A percentile compares a stretch with the other conserved stretches of the same genome.
These are phyloP conservation scores for Caenorhabditis becei DNA, from an alignment of 2,888 invertebrate species.

Conservation along the genomic window DNA sequence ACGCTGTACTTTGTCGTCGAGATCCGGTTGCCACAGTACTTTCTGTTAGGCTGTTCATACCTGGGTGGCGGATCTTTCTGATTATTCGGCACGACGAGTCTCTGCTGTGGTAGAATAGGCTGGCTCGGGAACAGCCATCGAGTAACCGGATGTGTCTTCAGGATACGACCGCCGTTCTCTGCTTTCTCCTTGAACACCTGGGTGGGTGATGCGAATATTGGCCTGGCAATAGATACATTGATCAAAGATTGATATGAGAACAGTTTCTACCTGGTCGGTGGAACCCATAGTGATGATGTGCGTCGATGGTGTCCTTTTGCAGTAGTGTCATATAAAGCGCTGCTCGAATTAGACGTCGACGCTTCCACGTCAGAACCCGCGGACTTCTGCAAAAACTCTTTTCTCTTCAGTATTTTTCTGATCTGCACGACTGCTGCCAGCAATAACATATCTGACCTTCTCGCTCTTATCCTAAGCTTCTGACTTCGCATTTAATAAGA, in stretches of 20 bases:
- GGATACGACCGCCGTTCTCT: slow-evolving; percentile 69
- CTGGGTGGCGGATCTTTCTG: slow-evolving; percentile 62
- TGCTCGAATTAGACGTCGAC: slow-evolving; percentile 53
- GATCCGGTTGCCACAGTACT: slow-evolving; percentile 89
- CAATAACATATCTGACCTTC: not conserved
- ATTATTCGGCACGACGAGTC: slow-evolving; percentile 66
- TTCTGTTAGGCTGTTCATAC: slow-evolving; percentile 71
- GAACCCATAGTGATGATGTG: slow-evolving; percentile 74
- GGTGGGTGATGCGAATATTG: slow-evolving; percentile 70
- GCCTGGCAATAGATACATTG: slow-evolving; percentile 50
- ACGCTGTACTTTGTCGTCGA: slow-evolving; percentile 95
- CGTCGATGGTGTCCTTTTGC: slow-evolving; percentile 72
- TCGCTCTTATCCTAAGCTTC: not conserved
- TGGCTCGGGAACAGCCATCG: slow-evolving; percentile 63
- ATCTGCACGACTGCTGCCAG: not conserved
- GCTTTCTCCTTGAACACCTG: slow-evolving; percentile 70
- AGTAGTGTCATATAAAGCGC: slow-evolving; percentile 36
- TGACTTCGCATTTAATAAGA: not conserved
- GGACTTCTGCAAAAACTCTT: slow-evolving; percentile 38
- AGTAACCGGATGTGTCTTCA: slow-evolving; percentile 66
- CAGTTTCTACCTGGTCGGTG: slow-evolving; percentile 61
- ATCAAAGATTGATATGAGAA: not conserved
- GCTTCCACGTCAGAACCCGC: slow-evolving; percentile 54
- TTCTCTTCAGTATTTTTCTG: not conserved
- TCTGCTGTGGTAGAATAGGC: slow-evolving; percentile 59